Evolutionary conservation across 1,140 invertebrate species (phyloP).

Genomic region (Battus philenor): DNA sequence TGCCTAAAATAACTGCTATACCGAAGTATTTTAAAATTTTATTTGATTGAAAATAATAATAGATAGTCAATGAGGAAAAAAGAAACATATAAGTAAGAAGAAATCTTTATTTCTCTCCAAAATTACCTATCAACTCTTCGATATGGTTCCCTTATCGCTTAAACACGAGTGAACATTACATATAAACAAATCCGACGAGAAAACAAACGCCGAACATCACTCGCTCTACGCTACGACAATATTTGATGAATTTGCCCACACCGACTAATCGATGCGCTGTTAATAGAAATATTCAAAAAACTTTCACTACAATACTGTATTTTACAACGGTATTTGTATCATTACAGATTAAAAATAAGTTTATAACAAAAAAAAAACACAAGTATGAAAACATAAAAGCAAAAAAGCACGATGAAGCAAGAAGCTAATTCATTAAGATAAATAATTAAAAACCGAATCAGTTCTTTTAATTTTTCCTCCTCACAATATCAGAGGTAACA

Average conservation of each 20-base stretch:
- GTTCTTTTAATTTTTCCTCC: slow-evolving; percentile 8
- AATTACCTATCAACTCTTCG: slow-evolving; percentile 63
- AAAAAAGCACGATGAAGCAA: slow-evolving; percentile 4
- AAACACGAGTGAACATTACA: slow-evolving; percentile 41
- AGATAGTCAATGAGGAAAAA: no score
- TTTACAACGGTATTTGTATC: neutral
- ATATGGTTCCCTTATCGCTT: slow-evolving; percentile 60
- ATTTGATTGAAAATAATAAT: no score
- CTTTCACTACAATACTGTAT: neutral
- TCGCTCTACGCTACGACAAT: slow-evolving; percentile 21
- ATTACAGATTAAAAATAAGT: neutral
- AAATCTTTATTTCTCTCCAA: slow-evolving; percentile 65
- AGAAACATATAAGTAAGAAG: slow-evolving; percentile 39
- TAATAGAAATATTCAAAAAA: no score
- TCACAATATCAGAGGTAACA: slow-evolving; percentile 7
- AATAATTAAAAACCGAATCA: slow-evolving; percentile 11
- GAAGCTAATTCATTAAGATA: no score
- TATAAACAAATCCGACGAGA: slow-evolving; percentile 17
- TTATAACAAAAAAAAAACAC: neutral
- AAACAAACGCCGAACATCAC: neutral
- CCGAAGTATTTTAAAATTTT: no score
- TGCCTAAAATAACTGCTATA: no score
- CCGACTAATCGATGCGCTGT: no score
- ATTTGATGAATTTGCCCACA: no score
- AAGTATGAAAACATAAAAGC: slow-evolving; percentile 2